Evolutionary conservation across 2,113 vertebrate species (phyloP), one percentile per base, ranked within the genome.

Genomic region (Odontophorus gujanensis): DNA sequence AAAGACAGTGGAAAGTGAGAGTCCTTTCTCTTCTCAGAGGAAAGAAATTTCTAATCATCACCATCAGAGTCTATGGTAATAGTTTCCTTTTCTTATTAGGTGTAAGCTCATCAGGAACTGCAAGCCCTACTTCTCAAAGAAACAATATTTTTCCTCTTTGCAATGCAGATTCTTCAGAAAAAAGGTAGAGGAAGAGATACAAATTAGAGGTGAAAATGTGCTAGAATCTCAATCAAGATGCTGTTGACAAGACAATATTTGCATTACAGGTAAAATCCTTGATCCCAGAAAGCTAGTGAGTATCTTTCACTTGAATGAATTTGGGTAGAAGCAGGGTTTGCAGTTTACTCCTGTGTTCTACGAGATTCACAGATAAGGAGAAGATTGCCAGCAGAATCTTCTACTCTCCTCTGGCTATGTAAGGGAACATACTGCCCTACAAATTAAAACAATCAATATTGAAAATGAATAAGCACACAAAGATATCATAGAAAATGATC

Each of bases 31-130:
- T 85, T 87, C 72, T 82, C 61, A 59, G 69, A 89, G 30, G 20
- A 45, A 89, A 87, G 62, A 25, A 69, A 73, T 87, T 92, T 85
- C 67, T 96, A 89, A 92, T 92, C 87, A 92, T 42, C 36, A 36
- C 45, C 69, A 72, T 53, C 71, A 66, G 3, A 11, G 48, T 92
- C 18, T 53, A 40, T 91, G 67, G 71, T 58, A 76, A 13, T 57
- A 53, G 43, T 36, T 82, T 65, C 42, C 61, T 91, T 47, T 78
- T 91, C 71, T 65, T 91, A 69, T 85, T 92, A 94, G 85, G 2
- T 89, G 78, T 87, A 91, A 87, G 91, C 74, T 87, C 92, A 53
- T 71, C 67, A 80, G 81, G 78, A 87, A 28, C 18, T 73, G 24
- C 24, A 89, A 14, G 3, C 7, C 36, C 40, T 45, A 3, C n/a